phyloP scores from a whole-genome alignment of 2,113 vertebrate genomes.

The Saimiri boliviensis region DNA sequence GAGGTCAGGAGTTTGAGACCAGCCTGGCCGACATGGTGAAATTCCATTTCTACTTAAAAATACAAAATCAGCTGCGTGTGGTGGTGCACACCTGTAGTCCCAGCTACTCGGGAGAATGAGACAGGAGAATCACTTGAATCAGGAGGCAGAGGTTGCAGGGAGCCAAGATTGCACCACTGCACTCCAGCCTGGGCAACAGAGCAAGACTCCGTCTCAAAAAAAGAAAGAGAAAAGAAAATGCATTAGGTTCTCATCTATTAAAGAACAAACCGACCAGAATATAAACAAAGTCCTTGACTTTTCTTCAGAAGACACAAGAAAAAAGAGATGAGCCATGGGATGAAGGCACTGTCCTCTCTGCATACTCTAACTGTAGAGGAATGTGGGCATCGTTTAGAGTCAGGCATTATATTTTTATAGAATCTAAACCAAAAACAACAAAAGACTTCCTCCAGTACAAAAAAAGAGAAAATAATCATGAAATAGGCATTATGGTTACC shows the following conservation, averaged over 20 bases:
- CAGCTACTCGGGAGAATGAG: too few relatives aligned
- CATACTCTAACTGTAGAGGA: background rate
- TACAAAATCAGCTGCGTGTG: too few relatives aligned
- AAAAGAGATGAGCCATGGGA: background rate
- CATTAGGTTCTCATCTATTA: background rate
- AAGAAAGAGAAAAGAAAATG: background rate
- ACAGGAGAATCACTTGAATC: too few relatives aligned
- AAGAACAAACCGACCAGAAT: background rate
- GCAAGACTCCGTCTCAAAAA: too few relatives aligned
- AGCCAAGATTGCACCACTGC: too few relatives aligned
- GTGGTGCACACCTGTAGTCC: too few relatives aligned
- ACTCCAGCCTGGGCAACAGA: too few relatives aligned
- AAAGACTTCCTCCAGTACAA: background rate
- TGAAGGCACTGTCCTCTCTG: background rate
- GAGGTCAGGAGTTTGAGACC: too few relatives aligned
- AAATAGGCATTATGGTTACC: background rate
- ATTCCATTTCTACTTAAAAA: too few relatives aligned
- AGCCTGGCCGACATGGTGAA: too few relatives aligned
- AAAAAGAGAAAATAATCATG: background rate
- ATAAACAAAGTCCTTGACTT: background rate
- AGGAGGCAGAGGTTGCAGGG: too few relatives aligned
- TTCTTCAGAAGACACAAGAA: background rate
- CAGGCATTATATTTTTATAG: background rate
- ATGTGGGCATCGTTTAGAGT: background rate
- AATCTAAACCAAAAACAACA: background rate